These are phyloP conservation scores for Dysdera silvatica DNA, from an alignment of 1,140 invertebrate genomes.

Conservation along the genomic window DNA sequence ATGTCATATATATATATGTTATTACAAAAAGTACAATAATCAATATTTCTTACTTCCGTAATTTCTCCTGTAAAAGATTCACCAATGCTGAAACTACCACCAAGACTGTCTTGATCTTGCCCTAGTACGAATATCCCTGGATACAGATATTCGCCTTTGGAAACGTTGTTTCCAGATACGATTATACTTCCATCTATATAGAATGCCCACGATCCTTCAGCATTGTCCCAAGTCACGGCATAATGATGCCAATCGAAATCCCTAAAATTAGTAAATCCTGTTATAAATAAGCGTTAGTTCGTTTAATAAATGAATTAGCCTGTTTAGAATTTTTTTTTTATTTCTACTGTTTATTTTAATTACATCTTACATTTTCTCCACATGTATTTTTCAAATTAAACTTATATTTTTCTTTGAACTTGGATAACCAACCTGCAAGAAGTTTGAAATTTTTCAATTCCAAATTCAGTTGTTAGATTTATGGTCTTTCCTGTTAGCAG, in stretches of 20 bases:
- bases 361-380: no score
- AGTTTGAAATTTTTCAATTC: no score
- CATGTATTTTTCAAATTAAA: no score
- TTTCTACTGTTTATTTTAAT: no score
- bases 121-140: constrained; percentile 18
- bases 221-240: constrained; percentile 16
- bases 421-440: no score
- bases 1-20: background rate
- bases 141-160: background rate
- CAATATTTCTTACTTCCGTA: constrained; percentile 12
- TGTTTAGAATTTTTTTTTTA: no score
- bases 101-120: constrained; percentile 28
- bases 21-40: background rate
- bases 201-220: constrained; percentile 8
- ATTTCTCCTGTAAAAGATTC: constrained; percentile 25
- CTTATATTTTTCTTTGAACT: no score
- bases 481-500: no score
- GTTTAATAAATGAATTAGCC: no score
- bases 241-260: constrained; percentile 22
- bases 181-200: constrained; percentile 5
- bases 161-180: background rate
- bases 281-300: no score
- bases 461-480: no score
- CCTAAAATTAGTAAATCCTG: no score
- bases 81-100: constrained; percentile 6